Base-by-base conservation (phyloP, 2,888 invertebrate genomes). In the Drosophila borborema region DNA sequence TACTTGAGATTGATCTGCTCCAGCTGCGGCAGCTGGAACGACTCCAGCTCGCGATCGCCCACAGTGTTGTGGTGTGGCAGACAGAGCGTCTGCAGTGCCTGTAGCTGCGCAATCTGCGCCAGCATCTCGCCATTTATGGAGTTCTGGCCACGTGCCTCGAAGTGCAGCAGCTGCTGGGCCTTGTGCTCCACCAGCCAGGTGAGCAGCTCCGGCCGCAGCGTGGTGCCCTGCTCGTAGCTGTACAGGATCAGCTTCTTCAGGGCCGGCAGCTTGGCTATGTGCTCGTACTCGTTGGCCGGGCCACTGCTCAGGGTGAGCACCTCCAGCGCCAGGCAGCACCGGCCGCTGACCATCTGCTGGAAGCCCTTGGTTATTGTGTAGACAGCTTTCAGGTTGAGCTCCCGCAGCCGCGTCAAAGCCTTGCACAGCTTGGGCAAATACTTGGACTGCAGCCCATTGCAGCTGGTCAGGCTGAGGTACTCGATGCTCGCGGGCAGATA, bases 141-240 rank as follows among this genome's bases (percentile, higher is more conserved):
- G 55, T 72, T 72, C 9, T 48, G 54, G 12, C 77, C 81, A 49
- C 51, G 59, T 3, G 58, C 9, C 64, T 77, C 64, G 9, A 80
- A 63, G 34, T 80, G 71, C 10, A n/a, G 20, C 45, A 77, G 14
- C 36, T 77, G 62, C 1, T 56, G 28, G 0, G 59, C 10, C 61
- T 77, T 72, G 40, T 72, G 67, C 62, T 77, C 40, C 28, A 65
- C 72, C 20, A 78, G 64, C 67, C 73, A 72, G 16, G 14, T 10
- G 10, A 80, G 40, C 31, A 78, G 40, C 16, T 36, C 18, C 5
- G 7, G 36, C 1, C 62, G 49, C 40, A 77, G 5, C 1, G 34
- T 6, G 2, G 16, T 38, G 16, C 43, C 62, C 36, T 67, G 54
- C 16, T 72, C 61, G 9, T 45, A 61, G 20, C 56, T 45, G 16